Conservation (phyloP, 1,140 invertebrate species). For the Lethrus apterus region DNA sequence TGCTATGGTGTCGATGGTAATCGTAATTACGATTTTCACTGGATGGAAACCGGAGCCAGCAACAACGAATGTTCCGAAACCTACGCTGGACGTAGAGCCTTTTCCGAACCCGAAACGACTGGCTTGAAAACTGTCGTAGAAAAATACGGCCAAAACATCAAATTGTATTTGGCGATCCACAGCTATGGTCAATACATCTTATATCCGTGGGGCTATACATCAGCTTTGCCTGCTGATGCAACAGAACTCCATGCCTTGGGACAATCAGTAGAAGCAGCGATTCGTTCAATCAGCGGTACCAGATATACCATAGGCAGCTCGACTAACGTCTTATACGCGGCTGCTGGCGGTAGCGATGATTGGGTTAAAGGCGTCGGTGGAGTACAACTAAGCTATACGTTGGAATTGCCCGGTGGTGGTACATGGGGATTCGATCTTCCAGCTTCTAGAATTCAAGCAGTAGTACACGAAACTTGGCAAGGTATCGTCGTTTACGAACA, state of each 20-base stretch:
- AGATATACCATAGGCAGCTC: constrained; percentile 55
- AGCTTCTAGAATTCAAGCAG: too few species aligned
- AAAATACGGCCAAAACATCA: constrained; percentile 41
- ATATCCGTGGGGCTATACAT: constrained; percentile 69
- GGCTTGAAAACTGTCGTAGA: constrained; percentile 50
- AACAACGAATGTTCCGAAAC: constrained; percentile 55
- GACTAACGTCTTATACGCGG: constrained; percentile 53
- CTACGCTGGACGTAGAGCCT: constrained; percentile 61
- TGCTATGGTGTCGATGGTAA: constrained; percentile 61
- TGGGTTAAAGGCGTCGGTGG: constrained; percentile 53
- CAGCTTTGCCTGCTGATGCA: constrained; percentile 36
- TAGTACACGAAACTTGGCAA: too few species aligned
- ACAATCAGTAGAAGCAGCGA: constrained; percentile 39
- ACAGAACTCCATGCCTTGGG: constrained; percentile 42
- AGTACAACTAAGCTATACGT: constrained; percentile 57
- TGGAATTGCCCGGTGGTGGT: constrained; percentile 54
- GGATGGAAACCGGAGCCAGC: constrained; percentile 56
- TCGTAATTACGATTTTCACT: constrained; percentile 61
- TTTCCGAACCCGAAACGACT: constrained; percentile 69
- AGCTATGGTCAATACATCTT: constrained; percentile 63
- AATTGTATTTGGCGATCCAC: constrained; percentile 64
- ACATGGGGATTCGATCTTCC: constrained; percentile 21
- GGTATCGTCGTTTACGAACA: too few species aligned
- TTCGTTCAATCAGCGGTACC: constrained; percentile 43
- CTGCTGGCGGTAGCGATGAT: constrained; percentile 52